Percentiles rank a stretch among this genome's conserved stretches.
These are phyloP conservation scores for Epizoanthus ramosus DNA, from an alignment of 92 coral and sea anemone genomes.

Conservation along the genomic window DNA sequence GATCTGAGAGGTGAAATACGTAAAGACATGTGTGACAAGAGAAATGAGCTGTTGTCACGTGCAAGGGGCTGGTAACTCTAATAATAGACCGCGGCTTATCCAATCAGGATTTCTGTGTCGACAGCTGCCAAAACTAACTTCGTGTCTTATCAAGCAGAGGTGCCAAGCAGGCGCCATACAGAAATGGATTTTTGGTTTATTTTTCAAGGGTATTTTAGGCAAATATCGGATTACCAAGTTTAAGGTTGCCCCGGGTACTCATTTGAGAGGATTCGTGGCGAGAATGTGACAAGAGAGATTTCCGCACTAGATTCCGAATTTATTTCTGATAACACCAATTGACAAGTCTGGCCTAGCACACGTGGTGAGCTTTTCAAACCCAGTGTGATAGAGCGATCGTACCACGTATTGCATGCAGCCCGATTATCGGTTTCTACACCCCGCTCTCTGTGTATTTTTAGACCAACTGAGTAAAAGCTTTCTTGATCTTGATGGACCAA, in stretches of 20 bases:
- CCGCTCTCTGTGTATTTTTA: conserved; percentile 14
- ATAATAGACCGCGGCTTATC: conserved; percentile 41
- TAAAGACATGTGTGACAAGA: conserved; percentile 73
- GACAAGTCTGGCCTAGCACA: background rate
- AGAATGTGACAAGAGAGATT: conserved; percentile 41
- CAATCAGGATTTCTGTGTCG: conserved; percentile 62
- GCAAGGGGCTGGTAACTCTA: conserved; percentile 49
- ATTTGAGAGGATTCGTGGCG: conserved; percentile 20
- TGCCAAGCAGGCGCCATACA: conserved; percentile 68
- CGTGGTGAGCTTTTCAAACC: conserved; percentile 1
- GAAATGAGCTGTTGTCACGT: conserved; percentile 58
- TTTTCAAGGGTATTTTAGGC: conserved; percentile 60
- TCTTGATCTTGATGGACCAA: conserved; percentile 21
- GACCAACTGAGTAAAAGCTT: conserved; percentile 17
- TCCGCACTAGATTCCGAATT: conserved; percentile 9
- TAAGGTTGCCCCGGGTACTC: conserved; percentile 27
- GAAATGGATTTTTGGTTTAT: conserved; percentile 62
- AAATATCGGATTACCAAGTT: conserved; percentile 66
- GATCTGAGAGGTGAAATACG: conserved; percentile 55
- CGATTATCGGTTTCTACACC: background rate
- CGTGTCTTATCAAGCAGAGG: conserved; percentile 63
- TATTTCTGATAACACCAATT: conserved; percentile 6
- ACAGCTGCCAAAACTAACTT: conserved; percentile 71
- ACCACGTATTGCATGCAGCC: background rate
- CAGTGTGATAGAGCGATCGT: background rate